These are phyloP conservation scores for Dryoscopus gambensis DNA, from an alignment of 2,113 vertebrate species.

Conservation along the genomic window DNA sequence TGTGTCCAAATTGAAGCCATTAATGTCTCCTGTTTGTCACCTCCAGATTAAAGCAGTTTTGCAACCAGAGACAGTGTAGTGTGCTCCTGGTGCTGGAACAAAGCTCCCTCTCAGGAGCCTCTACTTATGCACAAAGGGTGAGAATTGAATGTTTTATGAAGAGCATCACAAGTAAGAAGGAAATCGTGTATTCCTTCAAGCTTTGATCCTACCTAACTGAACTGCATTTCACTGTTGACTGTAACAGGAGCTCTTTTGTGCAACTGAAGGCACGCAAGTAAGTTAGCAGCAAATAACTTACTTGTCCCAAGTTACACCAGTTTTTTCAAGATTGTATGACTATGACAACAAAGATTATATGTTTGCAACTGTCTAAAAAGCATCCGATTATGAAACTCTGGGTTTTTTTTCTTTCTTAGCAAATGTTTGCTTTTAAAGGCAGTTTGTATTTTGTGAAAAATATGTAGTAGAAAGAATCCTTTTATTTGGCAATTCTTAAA, in stretches of 20 bases:
- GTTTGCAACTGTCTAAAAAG: background rate
- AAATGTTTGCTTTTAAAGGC: background rate
- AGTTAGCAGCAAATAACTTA: background rate
- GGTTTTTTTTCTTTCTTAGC: background rate
- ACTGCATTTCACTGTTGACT: background rate
- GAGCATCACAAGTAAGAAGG: background rate
- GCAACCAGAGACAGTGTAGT: background rate
- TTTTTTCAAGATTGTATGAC: background rate
- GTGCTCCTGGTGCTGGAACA: background rate
- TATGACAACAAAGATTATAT: background rate
- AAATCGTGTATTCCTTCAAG: background rate
- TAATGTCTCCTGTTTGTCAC: conserved; percentile 24
- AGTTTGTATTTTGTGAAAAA: background rate
- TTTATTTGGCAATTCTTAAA: background rate
- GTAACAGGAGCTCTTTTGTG: background rate
- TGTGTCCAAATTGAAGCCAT: background rate
- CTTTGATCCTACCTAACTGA: background rate
- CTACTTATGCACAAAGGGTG: background rate
- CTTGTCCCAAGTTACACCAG: background rate
- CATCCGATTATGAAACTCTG: background rate
- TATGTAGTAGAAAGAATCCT: background rate
- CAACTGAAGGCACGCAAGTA: background rate
- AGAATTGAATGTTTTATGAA: background rate
- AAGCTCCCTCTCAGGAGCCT: background rate
- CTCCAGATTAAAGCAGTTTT: conserved; percentile 1